A percentile compares a stretch with the other conserved stretches of the same genome.
Conservation (phyloP, 2,888 invertebrate genomes). For the Meliscaeva auricollis region DNA sequence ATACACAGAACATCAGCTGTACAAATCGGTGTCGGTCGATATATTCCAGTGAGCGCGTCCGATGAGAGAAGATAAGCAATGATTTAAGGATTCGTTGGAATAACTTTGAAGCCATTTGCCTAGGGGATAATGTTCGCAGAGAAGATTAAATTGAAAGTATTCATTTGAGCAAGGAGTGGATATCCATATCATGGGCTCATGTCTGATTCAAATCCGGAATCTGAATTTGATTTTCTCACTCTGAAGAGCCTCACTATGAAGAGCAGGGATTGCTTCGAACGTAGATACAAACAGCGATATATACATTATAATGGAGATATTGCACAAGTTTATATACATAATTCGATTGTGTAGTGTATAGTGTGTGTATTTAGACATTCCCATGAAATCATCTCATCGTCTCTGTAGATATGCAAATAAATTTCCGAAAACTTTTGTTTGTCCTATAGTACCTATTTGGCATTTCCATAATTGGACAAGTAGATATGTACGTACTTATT, state of each 20-base stretch:
- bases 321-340: not conserved
- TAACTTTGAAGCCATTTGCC: slow-evolving; percentile 52
- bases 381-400: not conserved
- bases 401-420: slow-evolving; percentile 8
- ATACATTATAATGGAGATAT: not conserved
- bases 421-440: slow-evolving; percentile 11
- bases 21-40: slow-evolving; percentile 61
- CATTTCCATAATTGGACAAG: slow-evolving; percentile 35
- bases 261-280: not conserved
- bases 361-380: not conserved
- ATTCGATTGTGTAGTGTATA: not conserved
- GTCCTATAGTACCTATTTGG: not conserved
- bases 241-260: not conserved
- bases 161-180: slow-evolving; percentile 8
- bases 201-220: slow-evolving; percentile 57
- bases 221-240: slow-evolving; percentile 65
- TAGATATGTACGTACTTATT: not conserved
- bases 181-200: slow-evolving; percentile 1
- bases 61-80: slow-evolving; percentile 67
- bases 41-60: slow-evolving; percentile 52
- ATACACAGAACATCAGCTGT: not conserved
- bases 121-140: slow-evolving; percentile 42
- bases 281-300: not conserved
- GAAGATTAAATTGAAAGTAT: slow-evolving; percentile 73
- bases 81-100: slow-evolving; percentile 67